Percentiles rank a stretch among this genome's conserved stretches.
Evolutionary conservation across 2,888 invertebrate species (phyloP).

Genomic region (Drosophila sordidapex): DNA sequence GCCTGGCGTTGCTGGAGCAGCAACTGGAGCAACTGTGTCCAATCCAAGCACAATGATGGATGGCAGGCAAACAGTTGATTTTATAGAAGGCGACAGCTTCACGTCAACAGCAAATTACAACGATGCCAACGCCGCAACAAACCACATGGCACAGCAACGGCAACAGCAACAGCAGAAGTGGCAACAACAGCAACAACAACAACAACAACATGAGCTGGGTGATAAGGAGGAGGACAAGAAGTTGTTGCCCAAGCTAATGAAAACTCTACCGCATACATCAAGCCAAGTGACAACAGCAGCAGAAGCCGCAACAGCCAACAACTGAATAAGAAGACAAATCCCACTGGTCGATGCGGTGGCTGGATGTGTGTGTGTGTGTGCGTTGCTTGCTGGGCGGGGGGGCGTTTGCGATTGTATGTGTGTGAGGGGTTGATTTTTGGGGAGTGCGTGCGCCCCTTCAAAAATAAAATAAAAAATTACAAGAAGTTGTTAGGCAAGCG

Average conservation of each 20-base stretch:
- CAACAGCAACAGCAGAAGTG: background rate
- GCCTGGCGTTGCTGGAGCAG: slow-evolving; percentile 5
- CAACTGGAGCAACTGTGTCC: slow-evolving; percentile 31
- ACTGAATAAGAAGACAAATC: slow-evolving; percentile 51
- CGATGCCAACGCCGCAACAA: slow-evolving; percentile 47
- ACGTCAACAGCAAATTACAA: slow-evolving; percentile 78
- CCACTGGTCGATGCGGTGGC: slow-evolving; percentile 7
- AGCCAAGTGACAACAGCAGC: slow-evolving; percentile 73
- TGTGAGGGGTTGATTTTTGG: background rate
- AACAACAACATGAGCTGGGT: background rate
- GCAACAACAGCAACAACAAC: background rate
- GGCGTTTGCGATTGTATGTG: background rate
- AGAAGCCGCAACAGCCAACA: slow-evolving; percentile 54
- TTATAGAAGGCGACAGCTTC: slow-evolving; percentile 79
- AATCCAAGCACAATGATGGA: slow-evolving; percentile 70
- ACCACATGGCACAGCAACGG: slow-evolving; percentile 56
- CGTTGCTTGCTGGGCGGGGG: background rate
- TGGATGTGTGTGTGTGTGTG: background rate
- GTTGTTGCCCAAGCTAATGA: slow-evolving; percentile 61
- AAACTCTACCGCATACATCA: slow-evolving; percentile 76
- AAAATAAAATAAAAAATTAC: background rate
- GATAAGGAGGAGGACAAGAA: slow-evolving; percentile 9
- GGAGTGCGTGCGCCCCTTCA: background rate
- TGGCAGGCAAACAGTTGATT: slow-evolving; percentile 78
- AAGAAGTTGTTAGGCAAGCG: slow-evolving; percentile 66